Conservation (phyloP, 2,888 invertebrate species). For the Pogonocherus hispidulus region DNA sequence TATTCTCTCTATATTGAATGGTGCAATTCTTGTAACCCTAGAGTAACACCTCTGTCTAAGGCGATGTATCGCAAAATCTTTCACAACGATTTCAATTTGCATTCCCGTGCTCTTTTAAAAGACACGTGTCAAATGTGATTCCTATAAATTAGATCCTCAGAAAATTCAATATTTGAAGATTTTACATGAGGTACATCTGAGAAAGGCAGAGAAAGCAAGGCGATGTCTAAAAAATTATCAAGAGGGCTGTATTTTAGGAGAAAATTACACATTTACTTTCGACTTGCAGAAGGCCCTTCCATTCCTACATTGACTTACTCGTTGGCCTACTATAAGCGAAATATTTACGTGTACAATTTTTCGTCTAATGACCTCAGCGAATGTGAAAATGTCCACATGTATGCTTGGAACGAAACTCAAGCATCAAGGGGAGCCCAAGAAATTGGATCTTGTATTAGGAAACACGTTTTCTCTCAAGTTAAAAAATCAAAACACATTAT, state of each 20-base stretch:
- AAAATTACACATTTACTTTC: slow-evolving; percentile 33
- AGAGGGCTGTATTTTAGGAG: neutral
- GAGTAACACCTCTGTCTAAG: slow-evolving; percentile 12
- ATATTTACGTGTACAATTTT: slow-evolving; percentile 47
- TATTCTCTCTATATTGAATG: slow-evolving; percentile 34
- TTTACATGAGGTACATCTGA: neutral
- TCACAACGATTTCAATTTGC: slow-evolving; percentile 32
- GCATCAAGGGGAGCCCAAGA: slow-evolving; percentile 57
- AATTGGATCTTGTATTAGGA: slow-evolving; percentile 54
- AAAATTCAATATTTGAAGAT: neutral
- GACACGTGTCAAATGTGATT: slow-evolving; percentile 37
- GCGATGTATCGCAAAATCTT: slow-evolving; percentile 32
- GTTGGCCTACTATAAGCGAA: slow-evolving; percentile 53
- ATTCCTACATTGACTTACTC: slow-evolving; percentile 44
- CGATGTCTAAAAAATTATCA: neutral
- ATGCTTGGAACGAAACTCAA: slow-evolving; percentile 51
- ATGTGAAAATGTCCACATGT: slow-evolving; percentile 34
- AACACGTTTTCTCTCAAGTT: slow-evolving; percentile 45
- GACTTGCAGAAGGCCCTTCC: slow-evolving; percentile 37
- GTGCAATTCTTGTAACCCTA: slow-evolving; percentile 4
- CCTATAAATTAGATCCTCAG: neutral
- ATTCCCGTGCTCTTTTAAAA: slow-evolving; percentile 31
- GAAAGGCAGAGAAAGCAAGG: slow-evolving; percentile 4
- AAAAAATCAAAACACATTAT: slow-evolving; percentile 41
- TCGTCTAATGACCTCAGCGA: slow-evolving; percentile 40